These are phyloP conservation scores for Andrena praecox DNA, from an alignment of 2,888 invertebrate genomes.

Conservation along the genomic window DNA sequence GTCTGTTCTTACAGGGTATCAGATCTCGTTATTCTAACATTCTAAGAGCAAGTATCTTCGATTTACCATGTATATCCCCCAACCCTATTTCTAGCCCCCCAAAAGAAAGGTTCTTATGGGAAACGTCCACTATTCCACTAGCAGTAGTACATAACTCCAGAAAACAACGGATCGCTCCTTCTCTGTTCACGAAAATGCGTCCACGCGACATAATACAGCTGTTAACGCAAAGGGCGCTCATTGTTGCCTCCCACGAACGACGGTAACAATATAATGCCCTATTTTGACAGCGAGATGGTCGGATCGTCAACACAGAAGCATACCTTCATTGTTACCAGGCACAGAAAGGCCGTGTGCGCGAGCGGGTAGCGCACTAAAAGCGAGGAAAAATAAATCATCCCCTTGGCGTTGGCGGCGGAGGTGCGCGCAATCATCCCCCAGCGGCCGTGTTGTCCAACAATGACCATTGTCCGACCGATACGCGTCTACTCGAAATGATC, in stretches of 20 bases:
- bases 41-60: no score
- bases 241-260: slow-evolving; percentile 43
- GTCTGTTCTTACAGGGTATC: no score
- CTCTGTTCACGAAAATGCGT: slow-evolving; percentile 15
- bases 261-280: slow-evolving; percentile 55
- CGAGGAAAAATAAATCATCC: slow-evolving; percentile 72
- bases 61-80: no score
- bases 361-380: slow-evolving; percentile 55
- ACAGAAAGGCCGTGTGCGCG: slow-evolving; percentile 36
- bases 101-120: neutral
- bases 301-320: slow-evolving; percentile 56
- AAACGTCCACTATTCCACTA: neutral
- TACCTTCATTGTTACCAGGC: slow-evolving; percentile 49
- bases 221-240: slow-evolving; percentile 33
- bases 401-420: slow-evolving; percentile 34
- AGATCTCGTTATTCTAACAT: no score
- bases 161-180: neutral
- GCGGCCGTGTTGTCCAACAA: slow-evolving; percentile 83
- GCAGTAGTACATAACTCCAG: neutral
- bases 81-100: no score
- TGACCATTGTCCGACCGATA: slow-evolving; percentile 79
- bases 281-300: slow-evolving; percentile 49
- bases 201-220: slow-evolving; percentile 11
- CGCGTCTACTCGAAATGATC: slow-evolving; percentile 81
- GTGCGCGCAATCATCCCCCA: slow-evolving; percentile 74